Evolutionary conservation across 2,888 invertebrate species (phyloP).

Genomic region (Anthophora plumipes): DNA sequence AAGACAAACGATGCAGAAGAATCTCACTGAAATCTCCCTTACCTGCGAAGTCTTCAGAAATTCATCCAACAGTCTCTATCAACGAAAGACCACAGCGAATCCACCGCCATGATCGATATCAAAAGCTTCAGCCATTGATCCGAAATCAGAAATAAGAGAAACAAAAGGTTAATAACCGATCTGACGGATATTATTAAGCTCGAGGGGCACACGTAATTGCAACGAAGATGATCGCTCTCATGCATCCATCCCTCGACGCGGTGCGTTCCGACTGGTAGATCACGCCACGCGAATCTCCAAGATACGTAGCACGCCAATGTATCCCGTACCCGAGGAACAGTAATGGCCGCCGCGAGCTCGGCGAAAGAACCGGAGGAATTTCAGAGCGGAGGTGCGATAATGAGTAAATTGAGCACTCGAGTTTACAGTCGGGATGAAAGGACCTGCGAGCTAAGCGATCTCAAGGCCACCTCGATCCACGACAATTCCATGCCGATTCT

Average conservation of each 20-base stretch:
- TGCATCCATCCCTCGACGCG: slow-evolving; percentile 36
- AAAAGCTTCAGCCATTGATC: slow-evolving; percentile 21
- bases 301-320: slow-evolving; percentile 24
- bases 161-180: slow-evolving; percentile 14
- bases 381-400: slow-evolving; percentile 75
- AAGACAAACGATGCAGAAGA: too few species aligned
- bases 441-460: slow-evolving; percentile 54
- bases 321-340: slow-evolving; percentile 17
- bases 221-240: slow-evolving; percentile 41
- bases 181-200: slow-evolving; percentile 6
- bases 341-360: slow-evolving; percentile 55
- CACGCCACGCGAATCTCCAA: slow-evolving; percentile 44
- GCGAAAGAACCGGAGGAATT: slow-evolving; percentile 60
- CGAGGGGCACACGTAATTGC: slow-evolving; percentile 29
- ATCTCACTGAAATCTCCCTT: too few species aligned
- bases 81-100: not conserved
- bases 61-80: too few species aligned
- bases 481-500: slow-evolving; percentile 46
- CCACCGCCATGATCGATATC: not conserved
- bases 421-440: slow-evolving; percentile 57
- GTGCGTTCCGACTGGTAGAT: slow-evolving; percentile 43
- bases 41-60: too few species aligned
- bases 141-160: not conserved
- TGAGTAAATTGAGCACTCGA: slow-evolving; percentile 72
- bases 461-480: slow-evolving; percentile 57